These are phyloP conservation scores for Rafetus swinhoei DNA, from an alignment of 2,113 vertebrate genomes.

Conservation along the genomic window DNA sequence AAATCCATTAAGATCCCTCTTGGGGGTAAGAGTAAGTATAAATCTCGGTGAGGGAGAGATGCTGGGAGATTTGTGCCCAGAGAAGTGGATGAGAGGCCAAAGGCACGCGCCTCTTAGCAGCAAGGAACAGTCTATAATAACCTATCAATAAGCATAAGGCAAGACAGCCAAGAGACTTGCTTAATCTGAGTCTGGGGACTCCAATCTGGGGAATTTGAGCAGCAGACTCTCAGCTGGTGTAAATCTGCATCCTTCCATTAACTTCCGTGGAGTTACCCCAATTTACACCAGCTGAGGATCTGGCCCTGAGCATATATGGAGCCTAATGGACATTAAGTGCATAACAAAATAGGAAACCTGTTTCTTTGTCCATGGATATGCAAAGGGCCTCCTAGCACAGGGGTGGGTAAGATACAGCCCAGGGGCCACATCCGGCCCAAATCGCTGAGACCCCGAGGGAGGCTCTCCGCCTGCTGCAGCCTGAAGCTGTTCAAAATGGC, in stretches of 20 bases:
- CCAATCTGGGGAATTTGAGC: neutral
- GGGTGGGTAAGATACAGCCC: too few species aligned
- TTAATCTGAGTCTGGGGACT: fast-evolving
- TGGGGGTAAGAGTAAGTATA: fast-evolving
- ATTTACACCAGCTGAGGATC: neutral
- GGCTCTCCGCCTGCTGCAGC: too few species aligned
- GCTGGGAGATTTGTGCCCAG: fast-evolving
- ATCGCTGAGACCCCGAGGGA: too few species aligned
- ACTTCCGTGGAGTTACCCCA: neutral
- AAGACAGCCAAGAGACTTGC: fast-evolving
- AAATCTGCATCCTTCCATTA: fast-evolving
- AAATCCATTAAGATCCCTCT: neutral
- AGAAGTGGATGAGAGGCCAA: neutral
- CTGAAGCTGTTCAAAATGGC: too few species aligned
- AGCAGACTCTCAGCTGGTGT: fast-evolving
- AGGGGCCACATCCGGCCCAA: too few species aligned
- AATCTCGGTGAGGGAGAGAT: neutral
- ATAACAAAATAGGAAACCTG: fast-evolving
- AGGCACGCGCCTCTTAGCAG: neutral
- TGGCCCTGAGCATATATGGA: neutral
- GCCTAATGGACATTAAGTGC: fast-evolving
- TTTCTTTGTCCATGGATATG: neutral
- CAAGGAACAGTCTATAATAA: fast-evolving
- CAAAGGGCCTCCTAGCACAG: neutral
- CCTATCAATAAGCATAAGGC: fast-evolving